Evolutionary conservation across 2,797 vertebrate genomes (phyloP).

Genomic region (Notolepis coatsorum): DNA sequence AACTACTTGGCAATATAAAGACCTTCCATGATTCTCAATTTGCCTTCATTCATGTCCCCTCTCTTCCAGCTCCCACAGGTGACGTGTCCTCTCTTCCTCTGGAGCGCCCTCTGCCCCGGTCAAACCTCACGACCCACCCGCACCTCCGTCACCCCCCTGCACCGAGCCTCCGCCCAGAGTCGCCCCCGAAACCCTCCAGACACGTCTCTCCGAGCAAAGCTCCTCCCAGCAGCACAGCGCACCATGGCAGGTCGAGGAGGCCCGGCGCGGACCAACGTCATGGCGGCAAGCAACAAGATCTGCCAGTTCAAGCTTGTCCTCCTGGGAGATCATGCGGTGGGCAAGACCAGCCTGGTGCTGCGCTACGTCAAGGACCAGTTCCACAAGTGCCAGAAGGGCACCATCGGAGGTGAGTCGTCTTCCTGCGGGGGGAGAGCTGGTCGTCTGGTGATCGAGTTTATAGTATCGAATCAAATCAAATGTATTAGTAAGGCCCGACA

Average conservation of each 20-base stretch:
- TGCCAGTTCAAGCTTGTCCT: conserved; percentile 99
- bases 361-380: conserved; percentile 99
- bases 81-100: conserved; percentile 63
- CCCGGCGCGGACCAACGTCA: conserved; percentile 92
- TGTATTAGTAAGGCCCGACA: too few relatives aligned
- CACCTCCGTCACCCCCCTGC: conserved; percentile 19
- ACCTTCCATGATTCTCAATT: too few relatives aligned
- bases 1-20: too few relatives aligned
- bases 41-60: conserved; percentile 17
- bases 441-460: too few relatives aligned
- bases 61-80: conserved; percentile 67
- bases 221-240: conserved; percentile 52
- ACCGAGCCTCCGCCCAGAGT: conserved; percentile 20
- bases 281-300: conserved; percentile 95
- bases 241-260: conserved; percentile 95
- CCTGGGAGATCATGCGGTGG: conserved; percentile 95
- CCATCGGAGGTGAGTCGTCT: conserved; percentile 92
- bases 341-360: conserved; percentile 98
- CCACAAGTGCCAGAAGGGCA: conserved; percentile 99
- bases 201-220: conserved; percentile 28
- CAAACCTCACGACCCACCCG: conserved; percentile 40
- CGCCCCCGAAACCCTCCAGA: conserved; percentile 15
- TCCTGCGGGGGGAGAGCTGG: too few relatives aligned
- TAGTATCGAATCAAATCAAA: too few relatives aligned
- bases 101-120: conserved; percentile 46